Evolutionary conservation across 2,888 invertebrate genomes (phyloP).

Genomic region (Drosophila siamana): DNA sequence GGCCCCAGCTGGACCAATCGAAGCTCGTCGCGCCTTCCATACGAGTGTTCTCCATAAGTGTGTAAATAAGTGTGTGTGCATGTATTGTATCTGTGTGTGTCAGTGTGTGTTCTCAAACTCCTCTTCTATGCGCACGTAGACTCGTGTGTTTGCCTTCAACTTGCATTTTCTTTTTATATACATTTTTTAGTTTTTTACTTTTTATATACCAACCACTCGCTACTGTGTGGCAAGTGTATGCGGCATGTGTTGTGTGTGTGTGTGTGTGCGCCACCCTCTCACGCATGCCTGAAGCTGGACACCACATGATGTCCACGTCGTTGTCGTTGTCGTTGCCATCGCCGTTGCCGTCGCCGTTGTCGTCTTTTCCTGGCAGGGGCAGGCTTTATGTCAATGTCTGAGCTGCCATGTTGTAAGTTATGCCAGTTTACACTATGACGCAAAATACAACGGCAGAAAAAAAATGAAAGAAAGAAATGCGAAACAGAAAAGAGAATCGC

Average conservation of each 20-base stretch:
- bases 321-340: background rate
- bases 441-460: conserved; percentile 6
- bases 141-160: conserved; percentile 68
- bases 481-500: background rate
- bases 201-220: conserved; percentile 51
- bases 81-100: conserved; percentile 13
- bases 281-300: conserved; percentile 65
- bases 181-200: conserved; percentile 60
- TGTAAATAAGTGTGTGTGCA: background rate
- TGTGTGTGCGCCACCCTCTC: conserved; percentile 39
- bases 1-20: conserved; percentile 70
- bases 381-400: conserved; percentile 78
- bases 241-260: conserved; percentile 32
- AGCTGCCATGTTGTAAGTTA: conserved; percentile 80
- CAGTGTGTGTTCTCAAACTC: conserved; percentile 44
- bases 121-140: conserved; percentile 31
- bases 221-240: conserved; percentile 38
- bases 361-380: conserved; percentile 23
- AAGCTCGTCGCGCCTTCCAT: conserved; percentile 66
- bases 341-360: conserved; percentile 5
- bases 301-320: conserved; percentile 44
- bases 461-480: background rate
- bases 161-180: conserved; percentile 74
- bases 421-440: conserved; percentile 64
- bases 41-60: conserved; percentile 1